phyloP scores from a whole-genome alignment of 2,797 vertebrate genomes.

The Delichon dasypus region DNA sequence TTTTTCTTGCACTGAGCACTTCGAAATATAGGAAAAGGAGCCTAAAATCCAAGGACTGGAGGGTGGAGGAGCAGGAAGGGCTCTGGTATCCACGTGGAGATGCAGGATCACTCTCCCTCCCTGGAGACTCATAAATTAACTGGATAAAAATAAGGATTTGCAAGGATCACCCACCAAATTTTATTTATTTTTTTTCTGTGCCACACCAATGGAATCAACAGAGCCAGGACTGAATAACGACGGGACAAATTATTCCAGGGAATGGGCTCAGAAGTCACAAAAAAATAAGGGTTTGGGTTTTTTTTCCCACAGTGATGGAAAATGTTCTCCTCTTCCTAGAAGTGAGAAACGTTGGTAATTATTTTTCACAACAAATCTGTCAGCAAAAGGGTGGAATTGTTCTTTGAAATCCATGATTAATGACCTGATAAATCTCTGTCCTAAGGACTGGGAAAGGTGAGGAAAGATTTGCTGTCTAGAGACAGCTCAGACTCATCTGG shows the following conservation, averaged over 20 bases:
- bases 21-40: not conserved
- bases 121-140: not conserved
- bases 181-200: not conserved
- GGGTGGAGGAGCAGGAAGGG: not conserved
- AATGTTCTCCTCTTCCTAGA: not conserved
- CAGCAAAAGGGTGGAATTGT: not conserved
- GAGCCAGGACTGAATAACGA: fast-evolving
- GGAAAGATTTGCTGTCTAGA: not conserved
- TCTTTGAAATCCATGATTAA: not conserved
- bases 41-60: not conserved
- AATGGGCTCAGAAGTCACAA: fast-evolving
- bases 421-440: not conserved
- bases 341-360: not conserved
- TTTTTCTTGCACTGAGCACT: not conserved
- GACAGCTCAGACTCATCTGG: not conserved
- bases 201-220: not conserved
- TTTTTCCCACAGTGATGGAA: not conserved
- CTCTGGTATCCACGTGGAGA: not conserved
- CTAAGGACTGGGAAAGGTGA: not conserved
- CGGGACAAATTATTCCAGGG: not conserved
- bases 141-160: not conserved
- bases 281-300: not conserved
- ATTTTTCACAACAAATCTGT: not conserved
- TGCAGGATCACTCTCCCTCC: not conserved
- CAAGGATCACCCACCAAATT: not conserved